These are phyloP conservation scores for Atractosteus spatula DNA, from an alignment of 2,113 vertebrate species.

Conservation along the genomic window DNA sequence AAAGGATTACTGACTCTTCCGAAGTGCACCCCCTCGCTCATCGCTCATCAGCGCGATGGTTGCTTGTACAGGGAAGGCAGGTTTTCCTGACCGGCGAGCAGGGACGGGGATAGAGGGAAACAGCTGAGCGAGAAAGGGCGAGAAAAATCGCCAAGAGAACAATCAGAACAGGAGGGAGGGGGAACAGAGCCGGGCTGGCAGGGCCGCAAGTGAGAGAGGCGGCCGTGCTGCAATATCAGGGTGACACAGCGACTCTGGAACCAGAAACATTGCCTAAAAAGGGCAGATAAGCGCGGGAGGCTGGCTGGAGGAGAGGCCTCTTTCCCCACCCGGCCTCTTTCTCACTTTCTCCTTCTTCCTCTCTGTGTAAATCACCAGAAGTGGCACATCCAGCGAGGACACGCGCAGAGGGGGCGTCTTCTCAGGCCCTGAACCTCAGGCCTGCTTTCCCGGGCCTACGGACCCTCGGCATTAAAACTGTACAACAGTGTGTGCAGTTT, in stretches of 20 bases:
- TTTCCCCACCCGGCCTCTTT: neutral
- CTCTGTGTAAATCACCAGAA: neutral
- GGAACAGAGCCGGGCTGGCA: neutral
- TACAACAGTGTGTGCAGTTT: too few species aligned
- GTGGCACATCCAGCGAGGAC: too few species aligned
- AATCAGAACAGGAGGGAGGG: neutral
- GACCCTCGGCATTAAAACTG: too few species aligned
- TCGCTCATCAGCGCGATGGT: too few species aligned
- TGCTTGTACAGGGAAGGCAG: too few species aligned
- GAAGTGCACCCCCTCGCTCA: too few species aligned
- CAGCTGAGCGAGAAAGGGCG: neutral
- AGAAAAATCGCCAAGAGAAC: neutral
- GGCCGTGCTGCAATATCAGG: conserved; percentile 23
- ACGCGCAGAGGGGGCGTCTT: too few species aligned
- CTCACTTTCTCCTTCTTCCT: conserved; percentile 6
- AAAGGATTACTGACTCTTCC: too few species aligned
- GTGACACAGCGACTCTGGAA: conserved; percentile 44
- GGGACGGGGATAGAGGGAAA: neutral
- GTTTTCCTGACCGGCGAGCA: neutral
- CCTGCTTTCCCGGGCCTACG: too few species aligned
- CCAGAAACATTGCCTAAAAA: conserved; percentile 62
- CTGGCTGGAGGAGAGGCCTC: conserved; percentile 14
- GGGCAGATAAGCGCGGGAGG: conserved; percentile 42
- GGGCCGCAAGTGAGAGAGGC: neutral
- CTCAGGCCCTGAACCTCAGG: too few species aligned